Evolutionary conservation across 53 echinoderm and acorn worm species (phyloP), one percentile per base, ranked within the genome.

Genomic region (Echinometra lucunter): DNA sequence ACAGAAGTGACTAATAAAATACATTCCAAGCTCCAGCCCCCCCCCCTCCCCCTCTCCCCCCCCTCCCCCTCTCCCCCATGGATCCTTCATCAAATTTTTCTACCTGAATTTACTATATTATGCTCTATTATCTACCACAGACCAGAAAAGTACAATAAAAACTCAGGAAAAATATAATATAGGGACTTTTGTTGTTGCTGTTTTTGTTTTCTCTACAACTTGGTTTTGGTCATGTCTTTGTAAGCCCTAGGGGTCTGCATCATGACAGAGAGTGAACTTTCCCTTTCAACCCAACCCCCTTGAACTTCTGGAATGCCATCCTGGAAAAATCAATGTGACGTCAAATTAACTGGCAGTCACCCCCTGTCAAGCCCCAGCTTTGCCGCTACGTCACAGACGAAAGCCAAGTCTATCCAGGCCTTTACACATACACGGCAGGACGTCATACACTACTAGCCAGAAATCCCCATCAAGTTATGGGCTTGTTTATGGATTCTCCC

Each of bases 251-350:
- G 35, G 78, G 78, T 78, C 78, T 23, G 21, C 78, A 78, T 6
- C 42, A 35, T 78, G 72, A 72, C 72, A 72, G 72, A 72, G 72
- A 72, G 32, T 78, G 78, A 78, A 78, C 78, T 38, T 19, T 78
- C 21, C 78, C 23, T 78, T 21, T 42, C 78, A 72, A 16, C 78
- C 42, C 78, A 42, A 35, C 78, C 78, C 74, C 78, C 78, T 78
- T 78, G 78, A 78, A 78, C 78, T 78, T 78, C 7, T 38, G 78
- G 78, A 40, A 78, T 78, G 78, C 78, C 15, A 78, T 78, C 78
- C 78, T 78, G 78, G 78, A 78, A 78, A 78, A 78, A 78, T 78
- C 78, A 78, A 78, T 78, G 78, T 78, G 78, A 78, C 78, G 78
- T 78, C 78, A 78, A 78, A 78, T 78, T 78, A 78, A 40, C 78